Percentiles rank a stretch among this genome's conserved stretches.
phyloP scores from a whole-genome alignment of 2,113 vertebrate species.

The Rhinopithecus roxellana region DNA sequence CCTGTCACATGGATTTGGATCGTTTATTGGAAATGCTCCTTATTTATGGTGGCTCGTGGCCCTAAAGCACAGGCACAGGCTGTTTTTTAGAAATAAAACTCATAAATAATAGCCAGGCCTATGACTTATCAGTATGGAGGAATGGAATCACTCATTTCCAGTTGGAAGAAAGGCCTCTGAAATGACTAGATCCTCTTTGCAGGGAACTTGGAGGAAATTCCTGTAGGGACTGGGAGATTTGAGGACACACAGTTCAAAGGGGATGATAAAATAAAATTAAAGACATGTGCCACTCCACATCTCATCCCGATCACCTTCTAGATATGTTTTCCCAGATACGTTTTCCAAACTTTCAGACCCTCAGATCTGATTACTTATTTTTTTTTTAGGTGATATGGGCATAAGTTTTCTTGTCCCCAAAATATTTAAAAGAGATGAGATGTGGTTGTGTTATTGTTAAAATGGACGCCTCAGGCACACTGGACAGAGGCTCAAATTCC shows the following conservation, averaged over 20 bases:
- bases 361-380: slow-evolving; percentile 43
- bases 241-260: slow-evolving; percentile 40
- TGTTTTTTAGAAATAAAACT: slow-evolving; percentile 65
- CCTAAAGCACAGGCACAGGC: slow-evolving; percentile 39
- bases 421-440: slow-evolving; percentile 33
- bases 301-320: background rate
- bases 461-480: background rate
- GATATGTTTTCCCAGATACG: background rate
- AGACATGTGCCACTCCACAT: background rate
- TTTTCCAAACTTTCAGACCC: slow-evolving; percentile 16
- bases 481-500: background rate
- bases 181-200: slow-evolving; percentile 19
- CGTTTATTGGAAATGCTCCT: slow-evolving; percentile 71
- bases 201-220: slow-evolving; percentile 48
- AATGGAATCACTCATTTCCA: slow-evolving; percentile 21
- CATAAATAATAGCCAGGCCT: slow-evolving; percentile 62
- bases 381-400: background rate
- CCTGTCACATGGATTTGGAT: slow-evolving; percentile 45
- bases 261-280: slow-evolving; percentile 58
- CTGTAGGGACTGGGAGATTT: background rate
- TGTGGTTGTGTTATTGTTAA: background rate
- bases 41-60: slow-evolving; percentile 66
- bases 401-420: slow-evolving; percentile 47
- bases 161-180: slow-evolving; percentile 11
- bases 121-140: slow-evolving; percentile 54